Evolutionary conservation across 1,140 invertebrate species (phyloP).

Genomic region (Drosophila tristis): DNA sequence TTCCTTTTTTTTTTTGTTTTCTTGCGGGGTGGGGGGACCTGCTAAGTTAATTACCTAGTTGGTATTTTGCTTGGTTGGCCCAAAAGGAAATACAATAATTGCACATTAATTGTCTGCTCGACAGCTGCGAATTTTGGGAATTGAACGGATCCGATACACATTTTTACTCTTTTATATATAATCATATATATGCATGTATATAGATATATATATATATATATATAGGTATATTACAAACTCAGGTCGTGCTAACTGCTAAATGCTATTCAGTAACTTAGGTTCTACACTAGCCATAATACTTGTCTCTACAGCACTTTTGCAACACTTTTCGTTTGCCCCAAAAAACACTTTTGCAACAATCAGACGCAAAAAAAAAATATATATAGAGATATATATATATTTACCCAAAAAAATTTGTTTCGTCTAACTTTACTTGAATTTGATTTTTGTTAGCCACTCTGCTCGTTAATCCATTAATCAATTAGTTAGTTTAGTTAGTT

Average conservation of each 20-base stretch:
- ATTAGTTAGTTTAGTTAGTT: constrained; percentile 9
- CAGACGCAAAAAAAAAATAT: constrained; percentile 31
- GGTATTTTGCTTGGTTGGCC: constrained; percentile 23
- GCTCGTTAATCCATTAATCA: constrained; percentile 30
- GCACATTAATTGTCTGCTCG: constrained; percentile 46
- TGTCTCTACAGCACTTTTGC: constrained; percentile 39
- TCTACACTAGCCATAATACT: constrained; percentile 48
- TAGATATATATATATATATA: neutral
- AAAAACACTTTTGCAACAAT: neutral
- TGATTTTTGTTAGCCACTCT: constrained; percentile 27
- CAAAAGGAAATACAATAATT: constrained; percentile 41
- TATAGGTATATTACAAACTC: constrained; percentile 26
- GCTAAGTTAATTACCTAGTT: constrained; percentile 26
- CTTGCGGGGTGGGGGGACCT: constrained; percentile 1
- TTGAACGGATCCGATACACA: constrained; percentile 51
- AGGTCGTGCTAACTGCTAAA: constrained; percentile 49
- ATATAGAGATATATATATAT: constrained; percentile 17
- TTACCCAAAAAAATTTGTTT: too few relatives aligned
- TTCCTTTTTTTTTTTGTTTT: too few relatives aligned
- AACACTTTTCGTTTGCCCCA: constrained; percentile 13
- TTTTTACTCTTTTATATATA: constrained; percentile 34
- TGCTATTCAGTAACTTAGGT: constrained; percentile 50
- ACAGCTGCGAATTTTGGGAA: constrained; percentile 48
- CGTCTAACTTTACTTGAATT: constrained; percentile 28
- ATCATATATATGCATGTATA: constrained; percentile 27